Evolutionary conservation across 2,888 invertebrate genomes (phyloP).

Genomic region (Platypus cylindrus): DNA sequence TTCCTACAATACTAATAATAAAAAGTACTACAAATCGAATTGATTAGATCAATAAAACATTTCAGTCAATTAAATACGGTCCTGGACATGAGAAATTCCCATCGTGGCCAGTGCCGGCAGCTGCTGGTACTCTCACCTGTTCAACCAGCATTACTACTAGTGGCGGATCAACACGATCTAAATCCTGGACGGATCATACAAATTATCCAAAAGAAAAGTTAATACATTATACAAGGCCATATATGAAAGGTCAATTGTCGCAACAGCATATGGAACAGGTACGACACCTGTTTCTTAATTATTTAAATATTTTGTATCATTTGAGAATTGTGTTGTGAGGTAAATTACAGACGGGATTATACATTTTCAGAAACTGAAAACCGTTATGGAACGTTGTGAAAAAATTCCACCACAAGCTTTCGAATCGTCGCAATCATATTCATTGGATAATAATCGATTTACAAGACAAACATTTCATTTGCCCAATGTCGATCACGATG

Average conservation of each 20-base stretch:
- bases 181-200: slow-evolving; percentile 59
- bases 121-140: slow-evolving; percentile 37
- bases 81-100: slow-evolving; percentile 64
- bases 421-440: slow-evolving; percentile 39
- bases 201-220: slow-evolving; percentile 57
- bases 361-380: slow-evolving; percentile 45
- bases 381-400: slow-evolving; percentile 57
- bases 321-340: no score
- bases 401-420: slow-evolving; percentile 46
- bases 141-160: slow-evolving; percentile 31
- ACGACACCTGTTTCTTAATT: slow-evolving; percentile 8
- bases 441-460: no score
- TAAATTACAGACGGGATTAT: no score
- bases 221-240: slow-evolving; percentile 47
- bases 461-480: no score
- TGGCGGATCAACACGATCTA: slow-evolving; percentile 50
- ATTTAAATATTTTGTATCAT: no score
- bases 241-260: slow-evolving; percentile 47
- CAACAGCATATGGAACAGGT: slow-evolving; percentile 49
- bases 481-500: slow-evolving; percentile 50
- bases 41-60: no score
- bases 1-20: no score
- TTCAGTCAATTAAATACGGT: slow-evolving; percentile 50
- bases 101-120: slow-evolving; percentile 57
- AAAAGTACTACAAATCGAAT: no score